A percentile compares a stretch with the other conserved stretches of the same genome.
Evolutionary conservation across 2,888 invertebrate genomes (phyloP).

Genomic region (Synanthedon myopaeformis): DNA sequence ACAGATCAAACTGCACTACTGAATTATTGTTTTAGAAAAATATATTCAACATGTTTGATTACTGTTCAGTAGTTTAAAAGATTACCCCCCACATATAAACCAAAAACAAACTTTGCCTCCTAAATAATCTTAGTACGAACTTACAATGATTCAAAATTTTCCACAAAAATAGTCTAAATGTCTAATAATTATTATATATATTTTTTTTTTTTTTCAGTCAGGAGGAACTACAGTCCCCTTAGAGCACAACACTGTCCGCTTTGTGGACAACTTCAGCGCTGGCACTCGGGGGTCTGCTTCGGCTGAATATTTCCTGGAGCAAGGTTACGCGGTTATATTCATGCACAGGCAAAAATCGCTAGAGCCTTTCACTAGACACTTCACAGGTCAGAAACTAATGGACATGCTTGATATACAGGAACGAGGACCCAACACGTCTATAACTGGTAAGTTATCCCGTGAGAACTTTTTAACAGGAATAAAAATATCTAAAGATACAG

Average conservation of each 20-base stretch:
- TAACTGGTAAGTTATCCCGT: conserved; percentile 73
- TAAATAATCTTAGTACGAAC: too few species aligned
- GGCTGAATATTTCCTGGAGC: conserved; percentile 92
- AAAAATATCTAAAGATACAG: too few species aligned
- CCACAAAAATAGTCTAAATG: background rate
- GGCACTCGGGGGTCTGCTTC: conserved; percentile 96
- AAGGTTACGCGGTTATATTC: conserved; percentile 90
- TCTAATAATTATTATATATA: conserved; percentile 1
- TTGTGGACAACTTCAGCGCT: conserved; percentile 98
- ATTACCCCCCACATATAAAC: too few species aligned
- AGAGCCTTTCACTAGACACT: conserved; percentile 91
- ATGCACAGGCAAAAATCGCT: conserved; percentile 90
- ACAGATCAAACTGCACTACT: too few species aligned
- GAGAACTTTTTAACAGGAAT: too few species aligned
- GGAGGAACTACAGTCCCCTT: conserved; percentile 97
- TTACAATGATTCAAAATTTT: background rate
- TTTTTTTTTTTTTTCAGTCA: conserved; percentile 70
- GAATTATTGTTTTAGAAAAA: too few species aligned
- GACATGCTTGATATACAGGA: conserved; percentile 81
- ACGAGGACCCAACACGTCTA: conserved; percentile 73
- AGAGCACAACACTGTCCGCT: conserved; percentile 97
- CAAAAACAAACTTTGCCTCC: background rate
- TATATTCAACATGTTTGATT: too few species aligned
- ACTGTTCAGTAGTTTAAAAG: background rate
- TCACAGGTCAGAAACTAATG: conserved; percentile 81